phyloP scores from a whole-genome alignment of 2,113 vertebrate genomes.

The Sinocyclocheilus anophthalmus region DNA sequence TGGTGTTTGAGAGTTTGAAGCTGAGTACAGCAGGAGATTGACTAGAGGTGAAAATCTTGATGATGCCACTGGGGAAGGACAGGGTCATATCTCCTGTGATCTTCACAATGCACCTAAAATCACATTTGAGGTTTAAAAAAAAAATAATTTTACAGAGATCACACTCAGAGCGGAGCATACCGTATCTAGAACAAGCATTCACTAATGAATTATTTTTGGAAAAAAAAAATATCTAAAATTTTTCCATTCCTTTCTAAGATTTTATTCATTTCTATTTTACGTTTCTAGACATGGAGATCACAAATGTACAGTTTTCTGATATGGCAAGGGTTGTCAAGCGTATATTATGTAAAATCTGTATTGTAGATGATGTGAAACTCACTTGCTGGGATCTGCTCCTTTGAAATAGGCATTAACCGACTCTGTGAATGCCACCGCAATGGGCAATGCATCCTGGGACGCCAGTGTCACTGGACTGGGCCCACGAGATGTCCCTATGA shows the following conservation, averaged over 20 bases:
- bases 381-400: constrained; percentile 98
- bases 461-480: constrained; percentile 95
- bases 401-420: constrained; percentile 99
- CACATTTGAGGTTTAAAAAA: neutral
- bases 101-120: constrained; percentile 93
- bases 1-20: constrained; percentile 92
- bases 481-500: constrained; percentile 93
- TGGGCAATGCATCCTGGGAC: constrained; percentile 91
- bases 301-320: neutral
- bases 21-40: constrained; percentile 90
- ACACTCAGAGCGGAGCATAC: neutral
- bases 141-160: neutral
- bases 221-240: neutral
- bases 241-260: neutral
- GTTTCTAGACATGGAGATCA: neutral
- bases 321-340: neutral
- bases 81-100: constrained; percentile 97
- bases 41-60: constrained; percentile 94
- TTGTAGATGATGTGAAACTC: constrained; percentile 75
- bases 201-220: neutral
- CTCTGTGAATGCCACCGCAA: constrained; percentile 95
- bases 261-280: neutral
- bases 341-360: neutral
- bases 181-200: neutral
- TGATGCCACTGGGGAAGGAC: constrained; percentile 95